Base-by-base conservation (phyloP, 1,140 invertebrate species). In the Drosophila bocki region DNA sequence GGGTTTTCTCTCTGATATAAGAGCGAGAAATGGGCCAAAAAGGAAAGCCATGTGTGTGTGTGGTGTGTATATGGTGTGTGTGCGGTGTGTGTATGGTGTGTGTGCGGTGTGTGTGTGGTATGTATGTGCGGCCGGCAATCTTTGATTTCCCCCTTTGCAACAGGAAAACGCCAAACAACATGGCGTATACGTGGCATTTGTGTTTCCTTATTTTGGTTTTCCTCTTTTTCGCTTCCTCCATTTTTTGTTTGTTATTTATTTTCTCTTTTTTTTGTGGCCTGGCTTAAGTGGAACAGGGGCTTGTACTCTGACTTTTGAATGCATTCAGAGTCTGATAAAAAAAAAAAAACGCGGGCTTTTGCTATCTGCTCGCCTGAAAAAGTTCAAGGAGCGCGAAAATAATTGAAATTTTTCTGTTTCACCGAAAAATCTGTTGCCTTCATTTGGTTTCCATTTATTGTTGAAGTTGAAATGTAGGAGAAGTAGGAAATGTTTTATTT, bases 141-240 rank as follows among this genome's bases (percentile, higher is more conserved):
- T 74, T 82, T 78, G 79, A 82, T 76, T 81, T 82, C 37, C 12
- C 47, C 44, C n/a, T 19, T 29, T 51, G 22, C 29, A 54, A 51
- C 59, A 45, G 65, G 35, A 62, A 60, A 45, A 45, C 13, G 39
- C 9, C 53, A 62, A 29, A 17, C 42, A 47, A 51, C 54, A 37
- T 9, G 54, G 57, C 61, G 65, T 71, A 77, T 82, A 77, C 67
- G 78, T 81, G 50, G 45, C 32, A 50, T 57, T 57, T 45, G 29
- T 17, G 8, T 32, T 72, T 37, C 11, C 50, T 29, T 59, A 4
- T 22, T 59, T 50, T 35, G 35, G n/a, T 32, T 39, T 44, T 54
- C 26, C 15, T n/a, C 1, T 4, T 15, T 19, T 12, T 54, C 13
- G 37, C 26, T 22, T 19, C 12, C 35, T 39, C 51, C 19, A 42